Evolutionary conservation across 2,888 invertebrate genomes (phyloP), one percentile per base, ranked within the genome.

Genomic region (Uropetala carovei): DNA sequence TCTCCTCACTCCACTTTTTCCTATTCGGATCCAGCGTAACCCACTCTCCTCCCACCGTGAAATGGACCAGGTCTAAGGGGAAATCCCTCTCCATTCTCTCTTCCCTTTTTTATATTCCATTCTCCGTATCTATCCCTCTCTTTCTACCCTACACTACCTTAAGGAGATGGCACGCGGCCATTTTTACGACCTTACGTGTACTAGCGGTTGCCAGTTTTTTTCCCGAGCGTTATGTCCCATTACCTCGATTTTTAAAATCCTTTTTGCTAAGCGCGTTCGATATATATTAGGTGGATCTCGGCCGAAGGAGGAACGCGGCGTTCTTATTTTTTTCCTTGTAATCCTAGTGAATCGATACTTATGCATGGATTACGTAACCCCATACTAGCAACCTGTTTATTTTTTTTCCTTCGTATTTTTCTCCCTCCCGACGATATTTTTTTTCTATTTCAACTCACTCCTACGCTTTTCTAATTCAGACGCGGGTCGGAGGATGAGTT

Each of bases 31-130:
- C 10, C 18, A 43, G 83, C n/a, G 57, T 57, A 57, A 57, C 43
- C 83, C 16, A 57, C 27, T 30, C 59, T 64, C 60, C 11, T 1
- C 30, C 30, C 5, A 14, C 18, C 60, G 60, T 60, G 75, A 64
- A 89, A 89, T 89, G 89, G 89, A 89, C 89, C 89, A 43, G 68
- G 27, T 68, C 89, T 89, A 56, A 68, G 43, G 58, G 64, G 89
- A n/a, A 27, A 56, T 18, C 60, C 60, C 22, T 9, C 30, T 86
- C 86, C 18, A 8, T 60, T 16, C 43, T 43, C 43, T 43, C 43
- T 43, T 43, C 43, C 43, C 43, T 43, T 43, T 43, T 43, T 43
- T 43, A 43, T 43, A 43, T 43, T 43, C 43, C 43, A 1, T 43
- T 75, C 64, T 64, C 16, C 14, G 22, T n/a, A 2, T 75, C 22